Evolutionary conservation across 2,888 invertebrate genomes (phyloP), one percentile per base, ranked within the genome.

Genomic region (Tachina grossa): DNA sequence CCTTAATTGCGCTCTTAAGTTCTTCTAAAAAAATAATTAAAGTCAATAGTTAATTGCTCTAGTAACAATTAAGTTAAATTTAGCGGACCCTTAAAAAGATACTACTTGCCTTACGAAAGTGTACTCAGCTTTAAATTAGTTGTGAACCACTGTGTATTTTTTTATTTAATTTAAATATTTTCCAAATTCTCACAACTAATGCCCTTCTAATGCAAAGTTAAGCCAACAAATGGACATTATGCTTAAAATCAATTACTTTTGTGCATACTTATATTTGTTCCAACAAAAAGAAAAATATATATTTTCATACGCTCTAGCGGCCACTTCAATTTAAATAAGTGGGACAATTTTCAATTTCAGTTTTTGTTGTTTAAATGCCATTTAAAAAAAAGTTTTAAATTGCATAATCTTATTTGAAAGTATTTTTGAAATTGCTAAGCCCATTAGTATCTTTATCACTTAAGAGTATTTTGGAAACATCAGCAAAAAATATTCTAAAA

Each of bases 381-480:
- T 57, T 76, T 41, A 82, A 57, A 68, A 68, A n/a, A 61, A 75
- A 53, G 31, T 31, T n/a, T 47, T 16, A 55, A 71, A 75, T 71
- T 69, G 68, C 75, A 59, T 85, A 82, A 85, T 85, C 82, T 71
- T 76, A 75, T 82, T 82, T 76, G 75, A 85, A 85, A 79, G 78
- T 75, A 71, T 82, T 74, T 79, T 71, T 71, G 41, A 79, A 85
- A 78, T 76, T 71, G 78, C 65, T 82, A 85, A 85, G 78, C 85
- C 85, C 75, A 85, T 85, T 85, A 85, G 85, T 78, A 82, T 68
- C 78, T 63, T 71, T 85, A 82, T 71, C 85, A 78, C 69, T 69
- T 82, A 65, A 85, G 45, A 71, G 82, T 78, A 75, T 82, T 78
- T 69, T 55, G n/a, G 2, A 51, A 71, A 65, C 14, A 79, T 14